These are phyloP conservation scores for Eptesicus fuscus DNA, from an alignment of 2,113 vertebrate genomes.

Conservation along the genomic window DNA sequence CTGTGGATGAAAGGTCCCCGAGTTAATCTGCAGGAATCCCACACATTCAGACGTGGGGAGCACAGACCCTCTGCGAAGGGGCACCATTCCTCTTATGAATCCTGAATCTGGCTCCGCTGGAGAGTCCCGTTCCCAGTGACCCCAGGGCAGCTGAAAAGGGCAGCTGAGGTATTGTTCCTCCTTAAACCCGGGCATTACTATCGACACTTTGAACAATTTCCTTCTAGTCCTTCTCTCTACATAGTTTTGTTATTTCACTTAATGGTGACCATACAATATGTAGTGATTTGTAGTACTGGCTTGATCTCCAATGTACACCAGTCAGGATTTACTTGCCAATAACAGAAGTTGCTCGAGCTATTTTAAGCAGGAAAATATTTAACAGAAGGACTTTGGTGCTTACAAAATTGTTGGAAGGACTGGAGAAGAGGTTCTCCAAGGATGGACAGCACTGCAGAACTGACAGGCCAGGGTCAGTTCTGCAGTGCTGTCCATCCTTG, in stretches of 20 bases:
- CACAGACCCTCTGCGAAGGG: too few species aligned
- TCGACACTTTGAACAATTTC: not conserved
- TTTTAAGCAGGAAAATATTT: not conserved
- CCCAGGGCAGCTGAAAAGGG: not conserved
- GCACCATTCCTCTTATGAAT: not conserved
- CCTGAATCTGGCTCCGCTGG: not conserved
- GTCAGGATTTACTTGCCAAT: not conserved
- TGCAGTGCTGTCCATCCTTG: too few species aligned
- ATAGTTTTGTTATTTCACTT: not conserved
- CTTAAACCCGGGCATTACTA: not conserved
- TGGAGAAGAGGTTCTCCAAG: too few species aligned
- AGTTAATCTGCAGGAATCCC: not conserved
- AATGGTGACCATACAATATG: not conserved
- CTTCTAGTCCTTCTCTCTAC: not conserved
- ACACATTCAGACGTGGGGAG: not conserved
- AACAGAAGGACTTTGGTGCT: not conserved
- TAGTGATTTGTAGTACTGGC: not conserved
- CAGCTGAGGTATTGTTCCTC: not conserved
- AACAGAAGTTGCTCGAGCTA: not conserved
- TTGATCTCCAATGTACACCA: not conserved
- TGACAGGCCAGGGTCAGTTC: not conserved
- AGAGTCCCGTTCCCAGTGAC: not conserved
- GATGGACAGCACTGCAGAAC: not conserved
- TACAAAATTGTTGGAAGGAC: not conserved
- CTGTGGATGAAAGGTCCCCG: not conserved